Conservation (phyloP, 2,797 vertebrate genomes). For the Nyctalus aviator region DNA sequence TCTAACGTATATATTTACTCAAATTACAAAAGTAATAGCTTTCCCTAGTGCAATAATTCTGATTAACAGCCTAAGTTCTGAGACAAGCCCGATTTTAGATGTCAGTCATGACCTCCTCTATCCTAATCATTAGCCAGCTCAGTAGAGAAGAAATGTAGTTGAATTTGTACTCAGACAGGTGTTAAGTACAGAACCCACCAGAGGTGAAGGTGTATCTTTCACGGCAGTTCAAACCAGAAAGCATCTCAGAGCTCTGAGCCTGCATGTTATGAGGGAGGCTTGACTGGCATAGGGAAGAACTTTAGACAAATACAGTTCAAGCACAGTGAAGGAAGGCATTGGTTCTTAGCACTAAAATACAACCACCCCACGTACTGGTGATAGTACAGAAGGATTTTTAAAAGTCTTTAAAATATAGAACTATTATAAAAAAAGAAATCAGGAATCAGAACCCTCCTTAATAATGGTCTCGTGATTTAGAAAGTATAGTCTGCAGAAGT, state of each 20-base stretch:
- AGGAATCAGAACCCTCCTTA: neutral
- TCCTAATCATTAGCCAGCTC: constrained; percentile 66
- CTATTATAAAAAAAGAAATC: neutral
- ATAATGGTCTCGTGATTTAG: neutral
- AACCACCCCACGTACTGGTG: neutral
- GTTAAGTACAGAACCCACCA: constrained; percentile 48
- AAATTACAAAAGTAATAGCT: constrained; percentile 23
- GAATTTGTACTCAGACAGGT: constrained; percentile 62
- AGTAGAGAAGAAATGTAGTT: constrained; percentile 76
- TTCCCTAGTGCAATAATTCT: constrained; percentile 52
- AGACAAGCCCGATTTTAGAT: constrained; percentile 62
- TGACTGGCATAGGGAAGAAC: constrained; percentile 10
- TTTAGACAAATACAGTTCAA: neutral
- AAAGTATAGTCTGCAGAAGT: neutral
- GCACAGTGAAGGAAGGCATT: neutral
- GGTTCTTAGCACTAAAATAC: neutral
- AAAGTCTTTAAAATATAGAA: neutral
- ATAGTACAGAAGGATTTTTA: neutral
- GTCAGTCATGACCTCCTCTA: constrained; percentile 55
- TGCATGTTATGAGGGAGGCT: neutral
- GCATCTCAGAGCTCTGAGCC: neutral
- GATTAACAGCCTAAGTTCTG: constrained; percentile 63
- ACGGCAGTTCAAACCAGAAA: constrained; percentile 60
- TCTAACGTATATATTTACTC: neutral
- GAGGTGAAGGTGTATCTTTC: constrained; percentile 53